A percentile compares a stretch with the other conserved stretches of the same genome.
phyloP scores from a whole-genome alignment of 2,888 invertebrate species.

The Hyposoter dolosus region DNA sequence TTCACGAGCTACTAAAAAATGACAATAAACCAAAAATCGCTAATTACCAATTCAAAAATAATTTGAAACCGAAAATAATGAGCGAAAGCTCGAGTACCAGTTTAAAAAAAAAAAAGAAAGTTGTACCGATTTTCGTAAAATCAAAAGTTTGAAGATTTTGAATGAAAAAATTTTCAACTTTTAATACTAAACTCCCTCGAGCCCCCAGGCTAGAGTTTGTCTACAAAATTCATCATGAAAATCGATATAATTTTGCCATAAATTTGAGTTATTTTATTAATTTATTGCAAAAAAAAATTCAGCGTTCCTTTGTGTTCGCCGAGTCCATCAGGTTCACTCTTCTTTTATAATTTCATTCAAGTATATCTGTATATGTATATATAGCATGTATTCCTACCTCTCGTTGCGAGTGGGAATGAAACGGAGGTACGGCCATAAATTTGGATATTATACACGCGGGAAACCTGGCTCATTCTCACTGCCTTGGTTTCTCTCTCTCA shows the following conservation, averaged over 20 bases:
- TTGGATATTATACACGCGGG: slow-evolving; percentile 83
- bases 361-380: neutral
- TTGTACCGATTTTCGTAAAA: too few relatives aligned
- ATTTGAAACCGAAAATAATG: too few relatives aligned
- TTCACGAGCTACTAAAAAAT: too few relatives aligned
- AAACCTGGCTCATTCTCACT: slow-evolving; percentile 53
- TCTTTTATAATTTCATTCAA: neutral
- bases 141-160: too few relatives aligned
- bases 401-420: slow-evolving; percentile 52
- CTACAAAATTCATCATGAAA: neutral
- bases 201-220: neutral
- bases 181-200: too few relatives aligned
- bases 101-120: too few relatives aligned
- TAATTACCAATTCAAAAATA: too few relatives aligned
- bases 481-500: slow-evolving; percentile 39
- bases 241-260: neutral
- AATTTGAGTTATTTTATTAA: neutral
- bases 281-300: slow-evolving; percentile 1
- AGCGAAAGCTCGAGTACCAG: too few relatives aligned
- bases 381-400: slow-evolving; percentile 1
- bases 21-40: too few relatives aligned
- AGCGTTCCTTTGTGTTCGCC: slow-evolving; percentile 1
- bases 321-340: slow-evolving; percentile 44
- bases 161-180: too few relatives aligned
- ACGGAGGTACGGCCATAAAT: slow-evolving; percentile 80